A percentile compares a stretch with the other conserved stretches of the same genome.
Conservation (phyloP, 2,113 vertebrate species). For the Periophthalmus modestus region DNA sequence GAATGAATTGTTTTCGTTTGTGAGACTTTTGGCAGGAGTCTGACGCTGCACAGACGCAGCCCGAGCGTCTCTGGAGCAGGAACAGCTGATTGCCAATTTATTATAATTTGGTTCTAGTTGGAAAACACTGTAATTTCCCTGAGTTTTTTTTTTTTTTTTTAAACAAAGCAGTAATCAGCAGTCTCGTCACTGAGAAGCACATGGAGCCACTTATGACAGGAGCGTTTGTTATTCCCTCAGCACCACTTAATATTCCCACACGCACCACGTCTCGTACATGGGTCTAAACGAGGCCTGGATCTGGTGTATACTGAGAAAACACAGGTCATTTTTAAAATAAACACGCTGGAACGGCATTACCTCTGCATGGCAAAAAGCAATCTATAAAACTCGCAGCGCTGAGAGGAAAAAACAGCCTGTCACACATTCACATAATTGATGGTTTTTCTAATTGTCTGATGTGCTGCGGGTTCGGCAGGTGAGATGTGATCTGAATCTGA, state of each 20-base stretch:
- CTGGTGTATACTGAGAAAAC: conserved; percentile 26
- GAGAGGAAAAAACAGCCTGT: conserved; percentile 57
- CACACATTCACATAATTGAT: conserved; percentile 70
- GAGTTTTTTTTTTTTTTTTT: not conserved
- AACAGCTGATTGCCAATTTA: not conserved
- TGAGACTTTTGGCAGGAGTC: not conserved
- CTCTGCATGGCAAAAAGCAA: conserved; percentile 46
- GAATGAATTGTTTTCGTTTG: not conserved
- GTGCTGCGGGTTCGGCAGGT: conserved; percentile 33
- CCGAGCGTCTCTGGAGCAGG: not conserved
- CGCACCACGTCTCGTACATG: not conserved
- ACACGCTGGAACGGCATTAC: conserved; percentile 37
- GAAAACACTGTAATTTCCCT: not conserved
- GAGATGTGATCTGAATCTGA: conserved; percentile 59
- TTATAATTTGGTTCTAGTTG: not conserved
- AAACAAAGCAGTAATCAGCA: not conserved
- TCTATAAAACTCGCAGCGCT: conserved; percentile 68
- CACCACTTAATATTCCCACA: conserved; percentile 25
- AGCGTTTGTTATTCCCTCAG: not conserved
- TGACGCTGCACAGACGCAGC: not conserved
- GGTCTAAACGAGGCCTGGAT: not conserved
- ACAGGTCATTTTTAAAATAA: conserved; percentile 44
- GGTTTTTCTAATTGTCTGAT: conserved; percentile 65
- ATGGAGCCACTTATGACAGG: not conserved
- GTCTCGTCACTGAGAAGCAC: not conserved